Evolutionary conservation across 2,797 vertebrate species (phyloP).

Genomic region (Scolopax rusticola): DNA sequence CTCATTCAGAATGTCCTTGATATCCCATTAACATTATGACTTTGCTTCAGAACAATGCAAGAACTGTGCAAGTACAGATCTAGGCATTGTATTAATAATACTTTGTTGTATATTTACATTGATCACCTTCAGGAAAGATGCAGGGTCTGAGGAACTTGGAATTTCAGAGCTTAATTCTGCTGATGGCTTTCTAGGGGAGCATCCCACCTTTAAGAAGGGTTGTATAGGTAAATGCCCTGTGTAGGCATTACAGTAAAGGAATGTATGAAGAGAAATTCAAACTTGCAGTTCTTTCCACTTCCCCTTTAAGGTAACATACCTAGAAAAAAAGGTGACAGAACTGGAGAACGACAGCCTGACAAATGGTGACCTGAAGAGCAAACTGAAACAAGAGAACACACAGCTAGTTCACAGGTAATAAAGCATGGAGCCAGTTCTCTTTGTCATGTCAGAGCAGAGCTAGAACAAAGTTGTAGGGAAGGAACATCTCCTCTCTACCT

Average conservation of each 20-base stretch:
- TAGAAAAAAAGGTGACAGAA: constrained; percentile 96
- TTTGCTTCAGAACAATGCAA: background rate
- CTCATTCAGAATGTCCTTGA: background rate
- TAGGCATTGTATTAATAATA: background rate
- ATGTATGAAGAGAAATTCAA: background rate
- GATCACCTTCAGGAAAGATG: background rate
- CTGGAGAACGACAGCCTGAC: constrained; percentile 91
- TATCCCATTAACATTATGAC: background rate
- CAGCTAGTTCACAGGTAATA: constrained; percentile 95
- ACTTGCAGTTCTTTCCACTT: background rate
- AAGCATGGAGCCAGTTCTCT: background rate
- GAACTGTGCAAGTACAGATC: background rate
- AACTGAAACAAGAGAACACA: constrained; percentile 93
- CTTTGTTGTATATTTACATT: background rate
- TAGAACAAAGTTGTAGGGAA: background rate
- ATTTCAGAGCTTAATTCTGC: background rate
- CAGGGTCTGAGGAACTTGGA: background rate
- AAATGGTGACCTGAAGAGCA: constrained; percentile 92
- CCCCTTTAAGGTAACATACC: constrained; percentile 82
- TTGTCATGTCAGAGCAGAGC: background rate
- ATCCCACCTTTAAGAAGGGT: background rate
- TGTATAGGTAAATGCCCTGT: background rate
- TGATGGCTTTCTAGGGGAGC: background rate
- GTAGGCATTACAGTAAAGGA: background rate
- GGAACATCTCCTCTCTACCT: background rate